Evolutionary conservation across 1,140 invertebrate genomes (phyloP).

Genomic region (Sarcophaga peregrina): DNA sequence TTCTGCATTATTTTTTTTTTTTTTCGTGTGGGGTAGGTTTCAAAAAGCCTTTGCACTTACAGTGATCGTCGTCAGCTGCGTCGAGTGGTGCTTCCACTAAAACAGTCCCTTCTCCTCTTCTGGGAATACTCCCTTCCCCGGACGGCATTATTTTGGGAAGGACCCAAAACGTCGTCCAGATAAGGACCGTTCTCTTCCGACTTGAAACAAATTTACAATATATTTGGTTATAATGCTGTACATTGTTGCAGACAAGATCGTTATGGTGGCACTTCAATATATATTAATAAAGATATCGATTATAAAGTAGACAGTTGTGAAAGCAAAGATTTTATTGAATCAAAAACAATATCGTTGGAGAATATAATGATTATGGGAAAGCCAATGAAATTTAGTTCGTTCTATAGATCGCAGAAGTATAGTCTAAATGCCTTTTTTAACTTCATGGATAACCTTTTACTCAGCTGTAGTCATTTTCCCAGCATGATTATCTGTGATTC

Average conservation of each 20-base stretch:
- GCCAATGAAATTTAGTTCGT: neutral
- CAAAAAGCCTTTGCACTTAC: too few relatives aligned
- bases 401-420: neutral
- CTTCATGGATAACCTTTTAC: neutral
- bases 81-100: too few relatives aligned
- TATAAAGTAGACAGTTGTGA: neutral
- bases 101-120: too few relatives aligned
- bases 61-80: too few relatives aligned
- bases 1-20: too few relatives aligned
- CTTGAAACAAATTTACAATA: slow-evolving; percentile 47
- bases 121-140: too few relatives aligned
- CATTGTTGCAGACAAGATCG: neutral
- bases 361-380: neutral
- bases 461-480: neutral
- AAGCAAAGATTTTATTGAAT: neutral
- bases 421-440: neutral
- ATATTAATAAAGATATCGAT: neutral
- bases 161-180: too few relatives aligned
- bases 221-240: neutral
- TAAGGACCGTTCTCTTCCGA: slow-evolving; percentile 44
- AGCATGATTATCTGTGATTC: neutral
- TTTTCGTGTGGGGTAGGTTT: too few relatives aligned
- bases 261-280: neutral
- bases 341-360: neutral
- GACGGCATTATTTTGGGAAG: too few relatives aligned